These are phyloP conservation scores for Piliocolobus tephrosceles DNA, from an alignment of 2,113 vertebrate species.

Conservation along the genomic window DNA sequence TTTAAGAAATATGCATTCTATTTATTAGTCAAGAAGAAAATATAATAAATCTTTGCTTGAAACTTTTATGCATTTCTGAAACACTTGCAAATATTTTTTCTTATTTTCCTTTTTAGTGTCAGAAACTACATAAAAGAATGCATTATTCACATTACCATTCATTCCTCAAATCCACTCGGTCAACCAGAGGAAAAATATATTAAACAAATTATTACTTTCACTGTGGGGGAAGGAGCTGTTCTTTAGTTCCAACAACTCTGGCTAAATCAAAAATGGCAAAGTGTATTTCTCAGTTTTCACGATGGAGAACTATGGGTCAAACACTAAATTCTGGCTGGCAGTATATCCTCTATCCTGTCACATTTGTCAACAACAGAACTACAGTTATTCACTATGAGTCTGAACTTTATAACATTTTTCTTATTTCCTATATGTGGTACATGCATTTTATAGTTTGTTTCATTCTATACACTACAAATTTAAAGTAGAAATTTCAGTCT, in stretches of 20 bases:
- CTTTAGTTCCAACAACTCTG: slow-evolving; percentile 10
- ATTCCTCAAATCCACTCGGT: slow-evolving; percentile 20
- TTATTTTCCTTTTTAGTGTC: not conserved
- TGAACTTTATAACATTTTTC: slow-evolving; percentile 32
- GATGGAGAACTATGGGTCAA: not conserved
- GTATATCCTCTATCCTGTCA: slow-evolving; percentile 52
- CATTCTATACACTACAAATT: not conserved
- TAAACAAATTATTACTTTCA: slow-evolving; percentile 58
- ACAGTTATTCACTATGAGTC: slow-evolving; percentile 26
- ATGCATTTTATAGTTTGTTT: slow-evolving; percentile 18
- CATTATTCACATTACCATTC: slow-evolving; percentile 24
- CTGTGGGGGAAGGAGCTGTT: not conserved
- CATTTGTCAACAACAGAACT: slow-evolving; percentile 43
- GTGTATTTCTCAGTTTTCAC: slow-evolving; percentile 24
- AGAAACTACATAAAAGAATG: not conserved
- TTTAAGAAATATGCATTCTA: not conserved
- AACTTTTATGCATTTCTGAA: slow-evolving; percentile 37
- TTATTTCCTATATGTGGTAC: not conserved
- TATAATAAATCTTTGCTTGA: not conserved
- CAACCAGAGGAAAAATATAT: slow-evolving; percentile 19
- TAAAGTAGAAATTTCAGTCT: not conserved
- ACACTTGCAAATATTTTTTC: slow-evolving; percentile 37
- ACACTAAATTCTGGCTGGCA: slow-evolving; percentile 7
- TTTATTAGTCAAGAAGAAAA: slow-evolving; percentile 21
- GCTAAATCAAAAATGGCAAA: slow-evolving; percentile 49